phyloP scores from a whole-genome alignment of 2,888 invertebrate genomes.

The Ctenicera cuprea region DNA sequence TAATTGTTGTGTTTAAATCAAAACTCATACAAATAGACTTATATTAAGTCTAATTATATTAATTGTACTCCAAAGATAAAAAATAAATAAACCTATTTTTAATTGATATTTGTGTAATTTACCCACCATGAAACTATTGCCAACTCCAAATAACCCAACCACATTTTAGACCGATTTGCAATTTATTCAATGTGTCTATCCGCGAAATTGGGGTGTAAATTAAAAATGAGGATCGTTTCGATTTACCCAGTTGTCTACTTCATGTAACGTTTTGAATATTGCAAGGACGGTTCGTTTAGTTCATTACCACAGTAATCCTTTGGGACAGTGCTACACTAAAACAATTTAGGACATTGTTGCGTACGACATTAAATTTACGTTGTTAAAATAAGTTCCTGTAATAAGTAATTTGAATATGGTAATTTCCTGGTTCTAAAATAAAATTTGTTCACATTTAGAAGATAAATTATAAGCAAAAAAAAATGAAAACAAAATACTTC shows the following conservation, averaged over 20 bases:
- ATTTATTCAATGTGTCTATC: not conserved
- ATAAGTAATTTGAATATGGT: not conserved
- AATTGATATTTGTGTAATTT: not conserved
- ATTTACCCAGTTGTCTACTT: not conserved
- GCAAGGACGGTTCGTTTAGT: constrained; percentile 4
- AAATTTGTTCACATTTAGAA: not conserved
- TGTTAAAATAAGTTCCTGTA: not conserved
- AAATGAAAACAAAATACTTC: no score
- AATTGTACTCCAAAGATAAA: not conserved
- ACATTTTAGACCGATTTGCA: not conserved
- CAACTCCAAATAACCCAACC: not conserved
- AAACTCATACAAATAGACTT: not conserved
- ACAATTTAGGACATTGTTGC: not conserved
- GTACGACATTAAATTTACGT: not conserved
- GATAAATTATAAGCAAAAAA: no score
- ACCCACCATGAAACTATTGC: not conserved
- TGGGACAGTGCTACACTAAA: not conserved
- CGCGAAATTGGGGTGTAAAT: constrained; percentile 1
- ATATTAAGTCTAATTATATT: constrained; percentile 1
- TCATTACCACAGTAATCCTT: constrained; percentile 11
- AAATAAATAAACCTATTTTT: not conserved
- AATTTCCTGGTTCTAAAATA: not conserved
- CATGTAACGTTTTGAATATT: constrained; percentile 7
- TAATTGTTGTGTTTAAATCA: no score
- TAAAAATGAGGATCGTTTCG: constrained; percentile 10